A percentile compares a stretch with the other conserved stretches of the same genome.
These are phyloP conservation scores for Latrodectus elegans DNA, from an alignment of 2,888 invertebrate genomes.

Conservation along the genomic window DNA sequence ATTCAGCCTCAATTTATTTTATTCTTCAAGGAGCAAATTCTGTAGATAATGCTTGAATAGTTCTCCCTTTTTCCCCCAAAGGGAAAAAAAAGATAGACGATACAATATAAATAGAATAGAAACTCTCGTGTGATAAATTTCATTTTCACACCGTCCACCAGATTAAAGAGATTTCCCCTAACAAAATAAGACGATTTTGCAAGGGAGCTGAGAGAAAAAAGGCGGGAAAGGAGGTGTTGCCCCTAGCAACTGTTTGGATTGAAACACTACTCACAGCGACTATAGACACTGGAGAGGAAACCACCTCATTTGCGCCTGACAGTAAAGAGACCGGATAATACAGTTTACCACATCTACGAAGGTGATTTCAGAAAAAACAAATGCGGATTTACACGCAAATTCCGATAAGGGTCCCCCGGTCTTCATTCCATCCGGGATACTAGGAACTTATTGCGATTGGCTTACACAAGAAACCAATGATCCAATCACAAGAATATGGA, in stretches of 20 bases:
- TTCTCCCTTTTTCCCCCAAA: no score
- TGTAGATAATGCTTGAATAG: no score
- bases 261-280: constrained; percentile 20
- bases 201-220: constrained; percentile 21
- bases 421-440: no score
- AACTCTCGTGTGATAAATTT: constrained; percentile 38
- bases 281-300: constrained; percentile 31
- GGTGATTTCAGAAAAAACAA: neutral
- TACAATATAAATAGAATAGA: neutral
- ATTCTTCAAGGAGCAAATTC: no score
- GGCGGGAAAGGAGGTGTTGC: constrained; percentile 21
- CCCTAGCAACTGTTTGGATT: constrained; percentile 59
- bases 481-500: no score
- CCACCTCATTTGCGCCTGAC: constrained; percentile 40
- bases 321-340: constrained; percentile 33
- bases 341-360: constrained; percentile 26
- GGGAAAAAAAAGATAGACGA: no score
- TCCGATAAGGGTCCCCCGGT: no score
- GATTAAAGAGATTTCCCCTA: constrained; percentile 47
- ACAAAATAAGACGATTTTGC: constrained; percentile 61
- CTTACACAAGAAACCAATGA: no score
- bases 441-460: no score
- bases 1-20: no score
- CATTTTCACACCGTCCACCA: constrained; percentile 32
- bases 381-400: no score